Percentiles rank a stretch among this genome's conserved stretches.
These are phyloP conservation scores for Agriopis aurantiaria DNA, from an alignment of 2,888 invertebrate species.

Conservation along the genomic window DNA sequence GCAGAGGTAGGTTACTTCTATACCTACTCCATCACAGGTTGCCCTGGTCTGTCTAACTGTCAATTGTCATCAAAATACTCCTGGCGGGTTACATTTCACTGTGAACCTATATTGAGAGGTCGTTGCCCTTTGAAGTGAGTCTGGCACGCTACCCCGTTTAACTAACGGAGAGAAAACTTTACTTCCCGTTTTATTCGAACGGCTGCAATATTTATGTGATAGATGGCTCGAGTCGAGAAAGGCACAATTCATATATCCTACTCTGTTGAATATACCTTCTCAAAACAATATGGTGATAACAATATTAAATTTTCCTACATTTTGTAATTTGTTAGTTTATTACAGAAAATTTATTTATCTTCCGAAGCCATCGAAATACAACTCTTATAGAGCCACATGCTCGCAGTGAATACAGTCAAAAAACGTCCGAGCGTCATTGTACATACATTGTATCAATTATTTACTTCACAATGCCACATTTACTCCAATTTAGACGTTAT, in stretches of 20 bases:
- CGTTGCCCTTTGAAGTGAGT: conserved; percentile 9
- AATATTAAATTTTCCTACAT: neutral
- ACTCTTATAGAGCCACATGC: no score
- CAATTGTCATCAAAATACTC: conserved; percentile 5
- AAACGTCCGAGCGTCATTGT: no score
- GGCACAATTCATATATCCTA: neutral
- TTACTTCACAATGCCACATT: no score
- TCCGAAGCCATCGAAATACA: no score
- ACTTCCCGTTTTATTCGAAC: conserved; percentile 18
- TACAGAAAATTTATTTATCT: no score
- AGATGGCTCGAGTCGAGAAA: conserved; percentile 5
- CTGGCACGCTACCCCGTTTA: conserved; percentile 22
- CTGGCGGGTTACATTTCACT: neutral
- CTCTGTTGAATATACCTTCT: neutral
- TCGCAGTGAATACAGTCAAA: no score
- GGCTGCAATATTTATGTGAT: conserved; percentile 19
- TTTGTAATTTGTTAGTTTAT: no score
- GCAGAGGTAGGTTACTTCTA: neutral
- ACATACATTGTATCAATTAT: no score
- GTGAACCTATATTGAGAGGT: conserved; percentile 9
- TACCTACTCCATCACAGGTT: conserved; percentile 2
- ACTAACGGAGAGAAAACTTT: conserved; percentile 22
- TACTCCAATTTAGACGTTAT: no score
- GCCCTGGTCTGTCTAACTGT: conserved; percentile 4
- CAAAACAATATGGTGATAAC: neutral